Evolutionary conservation across 2,113 vertebrate species (phyloP).

Genomic region (Catharus fuscescens): DNA sequence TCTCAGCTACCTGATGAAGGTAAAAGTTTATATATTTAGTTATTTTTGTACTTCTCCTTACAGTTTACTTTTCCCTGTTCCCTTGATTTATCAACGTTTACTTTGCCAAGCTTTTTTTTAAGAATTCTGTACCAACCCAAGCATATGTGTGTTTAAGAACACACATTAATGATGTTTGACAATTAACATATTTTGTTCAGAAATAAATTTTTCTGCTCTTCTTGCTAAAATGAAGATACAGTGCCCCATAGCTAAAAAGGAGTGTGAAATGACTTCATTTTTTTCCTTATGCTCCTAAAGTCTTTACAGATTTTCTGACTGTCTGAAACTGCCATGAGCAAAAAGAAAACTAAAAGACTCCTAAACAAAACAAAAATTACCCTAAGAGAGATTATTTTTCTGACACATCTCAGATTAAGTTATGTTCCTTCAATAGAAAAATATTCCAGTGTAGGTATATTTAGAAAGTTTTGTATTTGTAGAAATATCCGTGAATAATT

Average conservation of each 20-base stretch:
- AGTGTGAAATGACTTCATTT: not conserved
- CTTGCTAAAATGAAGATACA: not conserved
- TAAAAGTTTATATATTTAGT: slow-evolving; percentile 10
- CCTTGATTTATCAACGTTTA: not conserved
- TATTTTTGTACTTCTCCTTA: not conserved
- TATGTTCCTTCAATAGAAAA: not conserved
- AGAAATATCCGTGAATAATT: not conserved
- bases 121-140: not conserved
- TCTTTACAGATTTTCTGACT: not conserved
- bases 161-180: not conserved
- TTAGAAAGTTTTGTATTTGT: not conserved
- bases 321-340: not conserved
- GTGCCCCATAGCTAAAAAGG: not conserved
- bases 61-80: not conserved
- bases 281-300: not conserved
- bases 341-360: not conserved
- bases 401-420: not conserved
- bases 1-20: slow-evolving; percentile 92
- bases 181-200: not conserved
- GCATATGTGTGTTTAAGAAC: not conserved
- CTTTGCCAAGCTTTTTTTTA: not conserved
- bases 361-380: not conserved
- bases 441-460: not conserved
- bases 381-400: not conserved
- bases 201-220: not conserved